These are phyloP conservation scores for Zoanthus sociatus DNA, from an alignment of 92 coral and sea anemone genomes.

Conservation along the genomic window DNA sequence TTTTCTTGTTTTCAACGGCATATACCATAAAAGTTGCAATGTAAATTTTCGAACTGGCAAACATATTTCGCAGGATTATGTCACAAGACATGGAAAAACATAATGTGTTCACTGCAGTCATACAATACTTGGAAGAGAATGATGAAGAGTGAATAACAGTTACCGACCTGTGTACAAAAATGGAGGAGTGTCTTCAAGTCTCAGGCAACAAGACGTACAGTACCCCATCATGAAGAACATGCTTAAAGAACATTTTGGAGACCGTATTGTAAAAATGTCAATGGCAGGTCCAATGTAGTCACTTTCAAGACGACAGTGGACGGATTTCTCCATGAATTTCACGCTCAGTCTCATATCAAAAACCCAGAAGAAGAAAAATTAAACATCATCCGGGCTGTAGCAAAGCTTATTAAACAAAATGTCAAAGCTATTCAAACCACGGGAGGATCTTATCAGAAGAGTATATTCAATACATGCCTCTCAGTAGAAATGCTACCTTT, in stretches of 20 bases:
- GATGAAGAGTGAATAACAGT: not conserved
- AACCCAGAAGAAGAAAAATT: no score
- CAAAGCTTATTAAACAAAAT: conserved; percentile 31
- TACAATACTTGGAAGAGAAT: not conserved
- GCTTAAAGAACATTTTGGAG: no score
- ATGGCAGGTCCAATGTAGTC: no score
- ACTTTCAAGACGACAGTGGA: no score
- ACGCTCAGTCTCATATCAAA: no score
- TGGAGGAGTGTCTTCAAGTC: not conserved
- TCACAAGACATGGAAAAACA: not conserved
- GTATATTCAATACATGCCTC: conserved; percentile 1
- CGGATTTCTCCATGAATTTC: no score
- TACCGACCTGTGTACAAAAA: not conserved
- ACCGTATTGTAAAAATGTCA: no score
- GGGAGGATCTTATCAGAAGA: not conserved
- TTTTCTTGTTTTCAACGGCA: no score
- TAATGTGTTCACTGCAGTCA: conserved; percentile 42
- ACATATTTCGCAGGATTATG: no score
- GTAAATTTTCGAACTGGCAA: no score
- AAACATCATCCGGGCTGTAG: conserved; percentile 30
- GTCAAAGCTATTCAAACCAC: not conserved
- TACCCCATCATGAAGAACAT: no score
- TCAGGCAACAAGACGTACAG: not conserved
- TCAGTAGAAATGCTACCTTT: conserved; percentile 52
- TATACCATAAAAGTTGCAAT: no score